Evolutionary conservation across 1,140 invertebrate species (phyloP).

Genomic region (Thaumatotibia leucotreta): DNA sequence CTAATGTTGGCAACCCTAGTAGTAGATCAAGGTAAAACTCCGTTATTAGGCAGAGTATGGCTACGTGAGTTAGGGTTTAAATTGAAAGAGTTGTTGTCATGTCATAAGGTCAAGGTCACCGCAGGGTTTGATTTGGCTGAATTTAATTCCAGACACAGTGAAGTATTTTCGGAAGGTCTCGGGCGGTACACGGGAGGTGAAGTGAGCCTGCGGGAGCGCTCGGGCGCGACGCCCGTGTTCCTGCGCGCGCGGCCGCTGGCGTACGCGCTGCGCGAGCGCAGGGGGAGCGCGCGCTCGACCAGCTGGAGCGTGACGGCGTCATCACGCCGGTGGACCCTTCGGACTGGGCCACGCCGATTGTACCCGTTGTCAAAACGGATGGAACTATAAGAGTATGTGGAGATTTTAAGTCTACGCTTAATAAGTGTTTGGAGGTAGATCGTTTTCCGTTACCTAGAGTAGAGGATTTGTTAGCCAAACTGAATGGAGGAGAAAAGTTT

Average conservation of each 20-base stretch:
- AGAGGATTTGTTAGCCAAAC: not conserved
- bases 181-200: constrained; percentile 11
- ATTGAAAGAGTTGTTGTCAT: not conserved
- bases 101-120: not conserved
- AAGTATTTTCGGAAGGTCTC: not conserved
- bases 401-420: constrained; percentile 1
- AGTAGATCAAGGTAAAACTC: not conserved
- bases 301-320: not conserved
- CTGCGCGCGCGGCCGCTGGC: constrained; percentile 2
- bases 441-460: not conserved
- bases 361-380: not conserved
- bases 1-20: too few relatives aligned
- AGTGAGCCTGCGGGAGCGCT: not conserved
- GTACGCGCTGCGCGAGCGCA: too few relatives aligned
- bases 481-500: constrained; percentile 12
- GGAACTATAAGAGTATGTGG: not conserved
- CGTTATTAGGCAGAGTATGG: not conserved
- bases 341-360: not conserved
- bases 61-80: not conserved
- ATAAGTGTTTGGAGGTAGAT: not conserved
- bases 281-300: not conserved
- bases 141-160: constrained; percentile 9
- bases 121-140: not conserved
- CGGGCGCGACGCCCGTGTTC: not conserved
- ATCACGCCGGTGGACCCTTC: not conserved